These are phyloP conservation scores for Athalia rosae DNA, from an alignment of 2,888 invertebrate species.

Conservation along the genomic window DNA sequence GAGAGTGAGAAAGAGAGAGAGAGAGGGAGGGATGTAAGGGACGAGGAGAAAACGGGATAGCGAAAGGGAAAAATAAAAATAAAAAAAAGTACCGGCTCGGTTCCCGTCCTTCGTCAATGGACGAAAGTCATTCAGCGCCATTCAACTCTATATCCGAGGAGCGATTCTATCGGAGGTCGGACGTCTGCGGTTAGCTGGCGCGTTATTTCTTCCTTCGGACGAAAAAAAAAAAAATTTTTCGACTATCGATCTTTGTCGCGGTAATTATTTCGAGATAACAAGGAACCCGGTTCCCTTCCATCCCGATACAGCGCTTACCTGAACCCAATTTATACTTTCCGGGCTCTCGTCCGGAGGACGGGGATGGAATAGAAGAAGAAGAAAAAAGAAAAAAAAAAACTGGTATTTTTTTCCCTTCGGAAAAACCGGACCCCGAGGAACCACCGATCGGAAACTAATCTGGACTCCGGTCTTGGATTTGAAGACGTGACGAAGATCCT, in stretches of 20 bases:
- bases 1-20: constrained; percentile 3
- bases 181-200: constrained; percentile 48
- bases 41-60: constrained; percentile 39
- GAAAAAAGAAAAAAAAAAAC: too few relatives aligned
- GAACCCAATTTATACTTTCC: constrained; percentile 38
- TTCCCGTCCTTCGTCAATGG: constrained; percentile 65
- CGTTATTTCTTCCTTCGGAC: constrained; percentile 22
- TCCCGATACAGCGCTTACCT: constrained; percentile 28
- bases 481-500: constrained; percentile 29
- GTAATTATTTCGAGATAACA: constrained; percentile 71
- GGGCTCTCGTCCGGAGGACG: not conserved
- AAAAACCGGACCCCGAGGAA: not conserved
- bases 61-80: constrained; percentile 36
- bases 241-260: constrained; percentile 72
- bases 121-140: constrained; percentile 66
- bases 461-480: constrained; percentile 15
- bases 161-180: constrained; percentile 61
- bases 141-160: constrained; percentile 44
- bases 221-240: constrained; percentile 47
- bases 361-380: not conserved
- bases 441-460: constrained; percentile 40
- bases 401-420: too few relatives aligned
- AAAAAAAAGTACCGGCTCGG: constrained; percentile 37
- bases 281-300: constrained; percentile 47
- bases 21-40: not conserved